Evolutionary conservation across 2,888 invertebrate genomes (phyloP), one percentile per base, ranked within the genome.

Genomic region (Corythucha ciliata): DNA sequence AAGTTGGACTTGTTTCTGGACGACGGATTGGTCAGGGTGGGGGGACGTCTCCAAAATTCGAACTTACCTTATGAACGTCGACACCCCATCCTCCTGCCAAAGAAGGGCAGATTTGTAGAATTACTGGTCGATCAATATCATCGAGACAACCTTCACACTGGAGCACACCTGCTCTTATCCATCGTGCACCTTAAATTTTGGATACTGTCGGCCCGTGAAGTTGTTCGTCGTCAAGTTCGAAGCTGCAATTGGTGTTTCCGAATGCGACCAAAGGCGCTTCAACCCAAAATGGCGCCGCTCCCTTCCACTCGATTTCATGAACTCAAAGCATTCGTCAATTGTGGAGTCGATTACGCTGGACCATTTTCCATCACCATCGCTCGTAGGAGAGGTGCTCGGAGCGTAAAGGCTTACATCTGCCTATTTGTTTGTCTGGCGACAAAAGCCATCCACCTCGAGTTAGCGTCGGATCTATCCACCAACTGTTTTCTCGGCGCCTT

Each of bases 401-500:
- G 37, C 1, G 12, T 26, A 4, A 58, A 58, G 33, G 48, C 40
- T 10, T 55, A 58, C 36, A n/a, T n/a, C n/a, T n/a, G n/a, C n/a
- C n/a, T n/a, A n/a, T n/a, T n/a, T n/a, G n/a, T n/a, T n/a, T n/a
- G n/a, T n/a, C n/a, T n/a, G n/a, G n/a, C n/a, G n/a, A n/a, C n/a
- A n/a, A n/a, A n/a, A n/a, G n/a, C n/a, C n/a, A n/a, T n/a, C n/a
- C n/a, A n/a, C n/a, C n/a, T n/a, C n/a, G n/a, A n/a, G n/a, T n/a
- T n/a, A n/a, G n/a, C n/a, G n/a, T n/a, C n/a, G n/a, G n/a, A n/a
- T n/a, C n/a, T n/a, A n/a, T n/a, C n/a, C n/a, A n/a, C n/a, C n/a
- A n/a, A n/a, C n/a, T 62, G 59, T 1, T 64, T 63, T 53, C 7
- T 63, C 6, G 62, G 61, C 4, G 52, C 62, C 0, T 54, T 62